Evolutionary conservation across 2,113 vertebrate genomes (phyloP), one percentile per base, ranked within the genome.

Genomic region (Hippocampus mohnikei): DNA sequence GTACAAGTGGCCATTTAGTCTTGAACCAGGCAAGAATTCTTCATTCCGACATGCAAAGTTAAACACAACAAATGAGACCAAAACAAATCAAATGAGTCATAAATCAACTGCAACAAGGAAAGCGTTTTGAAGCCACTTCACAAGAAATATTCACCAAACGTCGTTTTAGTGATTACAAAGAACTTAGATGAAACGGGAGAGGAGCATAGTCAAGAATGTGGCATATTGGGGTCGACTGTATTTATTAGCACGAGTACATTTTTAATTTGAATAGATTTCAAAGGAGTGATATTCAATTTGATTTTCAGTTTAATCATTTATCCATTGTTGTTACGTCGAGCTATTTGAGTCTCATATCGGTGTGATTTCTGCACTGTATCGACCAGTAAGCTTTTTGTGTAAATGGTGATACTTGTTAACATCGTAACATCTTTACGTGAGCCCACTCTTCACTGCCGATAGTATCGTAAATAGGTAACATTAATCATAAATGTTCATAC

Each of bases 41-140:
- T 60, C 23, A 15, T 33, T 10, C 12, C n/a, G 1, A 29, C 27
- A 20, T 73, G 42, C 18, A 48, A 67, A 81, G 40, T 50, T 8
- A 62, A 67, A 58, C 5, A 63, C 25, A 65, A 8, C 37, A 52
- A n/a, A 61, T 67, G 46, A 71, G 42, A 53, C n/a, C 18, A 65
- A 69, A 60, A 40, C 48, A 20, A 65, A 67, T n/a, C n/a, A 53
- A 52, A 53, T 33, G 25, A 48, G 33, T 4, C 42, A 71, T 56
- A 70, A n/a, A 65, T 55, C 29, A 59, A 25, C 23, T 41, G 11
- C 8, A 12, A 18, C 21, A 53, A 48, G 15, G 6, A 37, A 66
- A 37, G n/a, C 21, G 42, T 69, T 7, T 48, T 29, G 61, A 23
- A 71, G 15, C 18, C 13, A 5, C 33, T 70, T 50, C n/a, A 46